phyloP scores from a whole-genome alignment of 2,888 invertebrate genomes.

The Caenorhabditis imperialis region DNA sequence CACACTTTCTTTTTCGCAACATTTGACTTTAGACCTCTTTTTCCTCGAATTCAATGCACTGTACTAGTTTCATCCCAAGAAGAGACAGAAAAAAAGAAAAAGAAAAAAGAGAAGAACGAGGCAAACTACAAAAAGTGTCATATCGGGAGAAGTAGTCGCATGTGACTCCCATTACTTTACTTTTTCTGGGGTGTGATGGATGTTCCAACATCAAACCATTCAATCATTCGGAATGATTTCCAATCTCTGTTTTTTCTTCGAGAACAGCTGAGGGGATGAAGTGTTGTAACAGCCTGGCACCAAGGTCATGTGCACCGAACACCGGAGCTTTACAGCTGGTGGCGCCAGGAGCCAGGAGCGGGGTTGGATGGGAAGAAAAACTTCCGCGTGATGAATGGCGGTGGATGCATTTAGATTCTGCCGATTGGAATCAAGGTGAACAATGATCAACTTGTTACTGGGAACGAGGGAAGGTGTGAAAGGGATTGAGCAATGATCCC shows the following conservation, averaged over 20 bases:
- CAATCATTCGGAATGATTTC: conserved; percentile 13
- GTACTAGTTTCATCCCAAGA: too few relatives aligned
- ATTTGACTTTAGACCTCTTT: too few relatives aligned
- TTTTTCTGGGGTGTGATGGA: conserved; percentile 24
- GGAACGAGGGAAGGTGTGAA: conserved; percentile 1
- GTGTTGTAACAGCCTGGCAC: conserved; percentile 46
- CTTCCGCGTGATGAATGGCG: conserved; percentile 46
- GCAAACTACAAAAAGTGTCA: conserved; percentile 11
- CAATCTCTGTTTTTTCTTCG: neutral
- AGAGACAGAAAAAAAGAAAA: too few relatives aligned
- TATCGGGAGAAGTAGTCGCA: conserved; percentile 20
- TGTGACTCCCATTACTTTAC: conserved; percentile 33
- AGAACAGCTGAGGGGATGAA: conserved; percentile 38
- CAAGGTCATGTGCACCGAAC: conserved; percentile 50
- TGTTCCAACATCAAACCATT: conserved; percentile 48
- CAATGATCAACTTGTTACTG: too few relatives aligned
- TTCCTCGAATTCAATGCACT: too few relatives aligned
- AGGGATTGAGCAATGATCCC: conserved; percentile 24
- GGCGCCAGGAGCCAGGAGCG: neutral
- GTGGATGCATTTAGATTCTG: too few relatives aligned
- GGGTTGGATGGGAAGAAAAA: conserved; percentile 5
- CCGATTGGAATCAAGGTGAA: too few relatives aligned
- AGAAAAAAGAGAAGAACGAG: conserved; percentile 15
- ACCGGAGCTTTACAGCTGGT: neutral
- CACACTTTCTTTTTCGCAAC: conserved; percentile 1